phyloP scores from a whole-genome alignment of 1,140 invertebrate genomes.

The Phortica variegata region DNA sequence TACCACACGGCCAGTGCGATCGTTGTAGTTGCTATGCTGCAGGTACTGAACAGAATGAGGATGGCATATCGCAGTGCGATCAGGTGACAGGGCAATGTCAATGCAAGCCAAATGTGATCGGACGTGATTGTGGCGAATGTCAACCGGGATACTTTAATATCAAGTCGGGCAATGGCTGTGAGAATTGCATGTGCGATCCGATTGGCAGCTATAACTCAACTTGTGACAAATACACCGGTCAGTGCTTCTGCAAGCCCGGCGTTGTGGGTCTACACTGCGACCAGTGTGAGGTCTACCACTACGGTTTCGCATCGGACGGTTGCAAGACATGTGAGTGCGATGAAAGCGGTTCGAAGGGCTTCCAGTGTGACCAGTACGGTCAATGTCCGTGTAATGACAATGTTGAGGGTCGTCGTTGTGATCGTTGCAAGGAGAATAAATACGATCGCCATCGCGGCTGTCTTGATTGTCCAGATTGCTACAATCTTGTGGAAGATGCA shows the following conservation, averaged over 20 bases:
- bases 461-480: constrained; percentile 88
- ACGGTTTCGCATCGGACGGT: constrained; percentile 84
- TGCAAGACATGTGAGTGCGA: constrained; percentile 89
- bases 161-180: constrained; percentile 79
- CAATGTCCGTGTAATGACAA: constrained; percentile 89
- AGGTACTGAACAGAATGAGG: constrained; percentile 73
- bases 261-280: constrained; percentile 84
- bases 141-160: constrained; percentile 80
- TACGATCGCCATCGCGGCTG: constrained; percentile 82
- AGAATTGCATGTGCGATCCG: constrained; percentile 81
- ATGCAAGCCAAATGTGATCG: constrained; percentile 84
- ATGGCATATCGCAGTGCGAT: constrained; percentile 76
- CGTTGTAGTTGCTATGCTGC: constrained; percentile 79
- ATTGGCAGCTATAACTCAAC: constrained; percentile 82
- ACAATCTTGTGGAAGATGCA: constrained; percentile 87
- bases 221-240: constrained; percentile 78
- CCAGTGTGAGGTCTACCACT: constrained; percentile 80
- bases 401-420: constrained; percentile 87
- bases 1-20: constrained; percentile 87
- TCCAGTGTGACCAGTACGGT: constrained; percentile 80
- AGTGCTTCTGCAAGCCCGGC: constrained; percentile 83
- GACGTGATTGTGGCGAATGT: constrained; percentile 86
- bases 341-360: constrained; percentile 76
- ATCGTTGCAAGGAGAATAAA: constrained; percentile 92
- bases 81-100: constrained; percentile 83